A percentile compares a stretch with the other conserved stretches of the same genome.
phyloP scores from a whole-genome alignment of 1,140 invertebrate genomes.

The Aporrectodea caliginosa region DNA sequence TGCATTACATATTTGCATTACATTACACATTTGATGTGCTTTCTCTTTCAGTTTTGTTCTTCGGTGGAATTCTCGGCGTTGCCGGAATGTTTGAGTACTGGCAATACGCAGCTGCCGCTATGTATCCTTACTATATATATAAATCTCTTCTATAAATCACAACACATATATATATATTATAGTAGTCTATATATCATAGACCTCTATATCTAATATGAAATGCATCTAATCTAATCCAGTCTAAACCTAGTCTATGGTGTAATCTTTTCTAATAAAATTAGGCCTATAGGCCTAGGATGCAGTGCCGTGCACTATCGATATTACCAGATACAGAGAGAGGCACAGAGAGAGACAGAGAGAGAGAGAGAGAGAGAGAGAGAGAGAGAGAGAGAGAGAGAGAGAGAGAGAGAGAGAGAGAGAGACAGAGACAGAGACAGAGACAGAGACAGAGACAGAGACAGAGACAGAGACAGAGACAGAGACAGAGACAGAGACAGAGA shows the following conservation, averaged over 20 bases:
- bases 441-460: neutral
- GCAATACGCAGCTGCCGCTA: neutral
- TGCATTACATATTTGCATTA: too few species aligned
- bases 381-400: neutral
- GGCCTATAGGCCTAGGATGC: too few species aligned
- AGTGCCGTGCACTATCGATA: neutral
- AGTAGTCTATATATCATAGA: too few species aligned
- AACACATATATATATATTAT: too few species aligned
- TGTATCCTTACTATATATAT: too few species aligned
- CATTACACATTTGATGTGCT: too few species aligned
- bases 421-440: neutral
- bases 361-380: slow-evolving; percentile 1
- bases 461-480: slow-evolving; percentile 1
- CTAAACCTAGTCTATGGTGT: too few species aligned
- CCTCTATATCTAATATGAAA: too few species aligned
- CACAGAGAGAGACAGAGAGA: neutral
- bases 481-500: neutral
- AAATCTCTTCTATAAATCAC: too few species aligned
- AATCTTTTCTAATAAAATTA: too few species aligned
- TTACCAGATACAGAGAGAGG: neutral
- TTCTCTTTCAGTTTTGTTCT: neutral
- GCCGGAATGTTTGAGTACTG: neutral
- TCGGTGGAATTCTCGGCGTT: neutral
- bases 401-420: neutral
- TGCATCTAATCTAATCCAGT: too few species aligned